A percentile compares a stretch with the other conserved stretches of the same genome.
These are phyloP conservation scores for Sciurus niger DNA, from an alignment of 2,113 vertebrate genomes.

Conservation along the genomic window DNA sequence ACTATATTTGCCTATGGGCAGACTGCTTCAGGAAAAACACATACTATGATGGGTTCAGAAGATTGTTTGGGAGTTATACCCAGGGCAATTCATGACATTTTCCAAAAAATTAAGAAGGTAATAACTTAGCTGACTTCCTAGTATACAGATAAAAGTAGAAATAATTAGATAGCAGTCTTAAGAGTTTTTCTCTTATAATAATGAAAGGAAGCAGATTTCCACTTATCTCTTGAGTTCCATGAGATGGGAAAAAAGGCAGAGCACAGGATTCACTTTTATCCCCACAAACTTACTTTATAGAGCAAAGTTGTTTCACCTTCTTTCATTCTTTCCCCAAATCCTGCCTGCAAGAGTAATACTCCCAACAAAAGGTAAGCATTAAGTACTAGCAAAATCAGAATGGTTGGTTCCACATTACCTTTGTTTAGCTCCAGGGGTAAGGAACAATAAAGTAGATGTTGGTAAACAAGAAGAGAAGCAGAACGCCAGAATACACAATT, in stretches of 20 bases:
- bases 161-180: not conserved
- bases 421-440: not conserved
- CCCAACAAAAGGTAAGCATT: not conserved
- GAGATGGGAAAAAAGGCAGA: not conserved
- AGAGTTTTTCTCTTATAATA: not conserved
- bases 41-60: constrained; percentile 96
- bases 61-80: constrained; percentile 93
- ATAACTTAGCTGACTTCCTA: constrained; percentile 55
- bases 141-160: not conserved
- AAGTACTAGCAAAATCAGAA: not conserved
- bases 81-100: constrained; percentile 95
- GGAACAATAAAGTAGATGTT: not conserved
- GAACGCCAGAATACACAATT: not conserved
- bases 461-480: not conserved
- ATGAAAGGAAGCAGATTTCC: not conserved
- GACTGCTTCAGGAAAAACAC: constrained; percentile 98
- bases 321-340: not conserved
- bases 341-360: not conserved
- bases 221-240: not conserved
- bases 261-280: not conserved
- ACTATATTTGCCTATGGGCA: constrained; percentile 99
- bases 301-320: not conserved
- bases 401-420: not conserved
- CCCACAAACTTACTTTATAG: not conserved
- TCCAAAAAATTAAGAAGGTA: constrained; percentile 94